Conservation (phyloP, 2,888 invertebrate species). For the Mythimna vitellina region DNA sequence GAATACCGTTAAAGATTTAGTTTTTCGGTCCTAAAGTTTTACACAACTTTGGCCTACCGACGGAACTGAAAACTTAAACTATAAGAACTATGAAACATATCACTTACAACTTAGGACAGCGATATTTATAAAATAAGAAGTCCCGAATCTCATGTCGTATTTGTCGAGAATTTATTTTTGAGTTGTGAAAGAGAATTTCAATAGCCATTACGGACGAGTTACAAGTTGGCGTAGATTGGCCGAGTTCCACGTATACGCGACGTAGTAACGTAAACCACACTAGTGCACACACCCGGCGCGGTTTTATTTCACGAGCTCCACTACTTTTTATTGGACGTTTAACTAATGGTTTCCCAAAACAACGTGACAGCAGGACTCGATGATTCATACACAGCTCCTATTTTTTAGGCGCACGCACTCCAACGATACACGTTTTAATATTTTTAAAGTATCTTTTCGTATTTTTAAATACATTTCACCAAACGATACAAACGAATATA, state of each 20-base stretch:
- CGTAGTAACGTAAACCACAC: constrained; percentile 74
- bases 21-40: constrained; percentile 47
- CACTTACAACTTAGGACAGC: constrained; percentile 47
- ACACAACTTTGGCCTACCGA: constrained; percentile 25
- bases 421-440: constrained; percentile 60
- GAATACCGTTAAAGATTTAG: constrained; percentile 59
- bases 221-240: constrained; percentile 74
- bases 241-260: constrained; percentile 74
- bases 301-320: constrained; percentile 76
- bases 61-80: constrained; percentile 33
- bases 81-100: constrained; percentile 45
- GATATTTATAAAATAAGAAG: constrained; percentile 51
- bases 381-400: constrained; percentile 75
- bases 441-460: constrained; percentile 51
- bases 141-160: constrained; percentile 62
- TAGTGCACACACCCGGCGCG: constrained; percentile 67
- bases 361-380: constrained; percentile 78
- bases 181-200: constrained; percentile 67
- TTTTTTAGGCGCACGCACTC: constrained; percentile 65
- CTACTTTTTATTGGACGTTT: constrained; percentile 81
- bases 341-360: constrained; percentile 83
- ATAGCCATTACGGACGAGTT: constrained; percentile 69
- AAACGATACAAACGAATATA: constrained; percentile 48
- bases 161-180: constrained; percentile 68
- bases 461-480: constrained; percentile 42